Percentiles rank a stretch among this genome's conserved stretches.
phyloP scores from a whole-genome alignment of 2,888 invertebrate species.

The Acrobasis suavella region DNA sequence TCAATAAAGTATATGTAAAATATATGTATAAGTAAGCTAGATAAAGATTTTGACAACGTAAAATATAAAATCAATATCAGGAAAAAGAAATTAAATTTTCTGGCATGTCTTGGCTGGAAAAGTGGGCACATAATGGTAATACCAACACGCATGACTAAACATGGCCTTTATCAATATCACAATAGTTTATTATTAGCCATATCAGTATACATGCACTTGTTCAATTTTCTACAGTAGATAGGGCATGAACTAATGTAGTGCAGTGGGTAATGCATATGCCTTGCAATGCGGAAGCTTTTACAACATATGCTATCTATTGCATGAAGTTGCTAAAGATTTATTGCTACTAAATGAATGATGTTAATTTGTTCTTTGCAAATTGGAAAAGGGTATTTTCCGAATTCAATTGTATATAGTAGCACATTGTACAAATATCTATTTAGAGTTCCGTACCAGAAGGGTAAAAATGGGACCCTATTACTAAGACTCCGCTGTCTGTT shows the following conservation, averaged over 20 bases:
- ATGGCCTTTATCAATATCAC: slow-evolving; percentile 6
- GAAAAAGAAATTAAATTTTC: background rate
- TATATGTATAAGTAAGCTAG: too few species aligned
- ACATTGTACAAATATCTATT: too few species aligned
- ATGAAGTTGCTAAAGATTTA: background rate
- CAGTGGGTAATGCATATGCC: background rate
- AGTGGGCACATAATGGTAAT: background rate
- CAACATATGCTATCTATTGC: background rate
- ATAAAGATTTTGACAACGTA: too few species aligned
- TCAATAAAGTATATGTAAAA: too few species aligned
- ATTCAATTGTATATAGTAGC: too few species aligned
- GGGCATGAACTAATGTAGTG: background rate
- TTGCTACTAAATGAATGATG: background rate
- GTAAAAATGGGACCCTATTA: too few species aligned
- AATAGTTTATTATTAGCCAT: slow-evolving; percentile 7
- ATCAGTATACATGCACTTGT: slow-evolving; percentile 15
- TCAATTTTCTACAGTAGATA: slow-evolving; percentile 11
- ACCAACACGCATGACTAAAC: background rate
- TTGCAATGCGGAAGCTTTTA: background rate
- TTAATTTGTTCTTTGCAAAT: too few species aligned
- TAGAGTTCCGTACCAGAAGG: too few species aligned
- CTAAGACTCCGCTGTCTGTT: too few species aligned
- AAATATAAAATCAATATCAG: too few species aligned
- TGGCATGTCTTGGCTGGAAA: background rate
- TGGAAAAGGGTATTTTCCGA: too few species aligned